Evolutionary conservation across 2,888 invertebrate species (phyloP).

Genomic region (Troides aeacus): DNA sequence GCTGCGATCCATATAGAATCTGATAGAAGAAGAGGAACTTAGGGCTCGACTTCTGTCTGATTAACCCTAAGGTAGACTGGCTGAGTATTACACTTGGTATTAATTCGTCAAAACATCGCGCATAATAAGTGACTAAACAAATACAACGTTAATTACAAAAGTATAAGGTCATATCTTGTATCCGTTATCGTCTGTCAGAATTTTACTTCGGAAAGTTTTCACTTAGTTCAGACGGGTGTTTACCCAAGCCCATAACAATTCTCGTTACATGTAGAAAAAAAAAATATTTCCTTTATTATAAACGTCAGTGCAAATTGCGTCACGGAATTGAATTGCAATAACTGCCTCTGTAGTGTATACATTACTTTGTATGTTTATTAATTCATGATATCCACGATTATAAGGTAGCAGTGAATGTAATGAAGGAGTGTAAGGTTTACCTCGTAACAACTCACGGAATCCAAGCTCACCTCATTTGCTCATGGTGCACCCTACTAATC

Average conservation of each 20-base stretch:
- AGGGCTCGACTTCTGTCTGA: too few species aligned
- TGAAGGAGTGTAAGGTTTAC: too few species aligned
- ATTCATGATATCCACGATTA: background rate
- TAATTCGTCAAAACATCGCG: too few species aligned
- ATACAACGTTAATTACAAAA: too few species aligned
- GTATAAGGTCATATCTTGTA: constrained; percentile 7
- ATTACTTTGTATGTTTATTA: constrained; percentile 7
- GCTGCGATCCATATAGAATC: too few species aligned
- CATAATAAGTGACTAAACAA: too few species aligned
- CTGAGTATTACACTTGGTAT: too few species aligned
- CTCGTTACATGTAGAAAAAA: constrained; percentile 19
- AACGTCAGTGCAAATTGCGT: constrained; percentile 19
- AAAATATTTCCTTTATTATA: constrained; percentile 10
- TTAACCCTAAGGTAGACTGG: too few species aligned
- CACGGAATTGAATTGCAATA: constrained; percentile 31
- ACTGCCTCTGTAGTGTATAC: constrained; percentile 14
- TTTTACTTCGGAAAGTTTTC: constrained; percentile 26
- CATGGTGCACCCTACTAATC: too few species aligned
- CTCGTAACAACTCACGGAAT: too few species aligned
- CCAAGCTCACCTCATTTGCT: too few species aligned
- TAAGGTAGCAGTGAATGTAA: constrained; percentile 5
- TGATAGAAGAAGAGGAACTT: too few species aligned
- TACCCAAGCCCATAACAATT: constrained; percentile 4
- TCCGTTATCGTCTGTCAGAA: constrained; percentile 8
- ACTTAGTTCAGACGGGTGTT: background rate